Evolutionary conservation across 2,888 invertebrate genomes (phyloP).

Genomic region (Chrysodeixis includens): DNA sequence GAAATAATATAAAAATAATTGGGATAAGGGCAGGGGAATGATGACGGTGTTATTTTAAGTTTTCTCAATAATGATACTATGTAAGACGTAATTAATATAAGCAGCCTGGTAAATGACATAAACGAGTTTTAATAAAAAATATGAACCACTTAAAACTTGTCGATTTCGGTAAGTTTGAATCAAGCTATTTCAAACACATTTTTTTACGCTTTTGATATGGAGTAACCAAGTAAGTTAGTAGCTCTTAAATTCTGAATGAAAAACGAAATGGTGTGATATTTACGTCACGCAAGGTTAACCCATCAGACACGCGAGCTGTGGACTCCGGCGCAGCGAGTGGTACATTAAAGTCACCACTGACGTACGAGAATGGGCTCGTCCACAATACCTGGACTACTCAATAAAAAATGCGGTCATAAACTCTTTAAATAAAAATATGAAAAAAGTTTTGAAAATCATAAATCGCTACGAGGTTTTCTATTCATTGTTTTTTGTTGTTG

Average conservation of each 20-base stretch:
- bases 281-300: not conserved
- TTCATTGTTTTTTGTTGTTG: not conserved
- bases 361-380: slow-evolving; percentile 12
- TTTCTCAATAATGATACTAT: no score
- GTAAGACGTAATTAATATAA: no score
- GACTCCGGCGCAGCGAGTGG: not conserved
- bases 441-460: not conserved
- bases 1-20: no score
- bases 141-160: no score
- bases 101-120: no score
- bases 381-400: slow-evolving; percentile 6
- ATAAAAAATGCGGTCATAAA: slow-evolving; percentile 33
- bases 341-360: slow-evolving; percentile 14
- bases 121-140: no score
- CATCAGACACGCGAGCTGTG: not conserved
- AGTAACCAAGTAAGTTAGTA: not conserved
- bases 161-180: no score
- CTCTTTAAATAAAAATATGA: not conserved
- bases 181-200: no score
- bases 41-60: no score
- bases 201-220: not conserved
- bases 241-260: not conserved
- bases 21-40: no score
- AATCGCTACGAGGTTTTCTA: not conserved
- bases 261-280: not conserved